Conservation (phyloP, 2,113 vertebrate genomes). For the Erinaceus europaeus region DNA sequence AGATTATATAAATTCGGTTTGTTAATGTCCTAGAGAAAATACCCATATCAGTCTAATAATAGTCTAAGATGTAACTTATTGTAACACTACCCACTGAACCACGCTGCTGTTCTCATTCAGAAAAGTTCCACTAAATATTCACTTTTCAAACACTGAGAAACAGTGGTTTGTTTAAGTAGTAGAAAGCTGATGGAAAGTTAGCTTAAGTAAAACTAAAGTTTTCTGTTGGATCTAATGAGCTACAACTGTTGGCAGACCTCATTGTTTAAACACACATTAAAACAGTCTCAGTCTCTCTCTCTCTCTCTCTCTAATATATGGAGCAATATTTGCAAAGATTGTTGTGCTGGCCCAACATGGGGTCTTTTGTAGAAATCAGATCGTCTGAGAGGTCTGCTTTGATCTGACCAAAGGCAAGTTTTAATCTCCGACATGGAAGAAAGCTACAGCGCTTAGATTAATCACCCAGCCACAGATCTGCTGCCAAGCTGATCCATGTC, state of each 20-base stretch:
- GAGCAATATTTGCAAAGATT: conserved; percentile 12
- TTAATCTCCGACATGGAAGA: conserved; percentile 51
- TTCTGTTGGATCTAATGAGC: not conserved
- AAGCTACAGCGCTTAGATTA: conserved; percentile 61
- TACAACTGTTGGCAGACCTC: not conserved
- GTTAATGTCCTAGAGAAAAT: conserved; percentile 32
- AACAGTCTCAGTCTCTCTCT: not conserved
- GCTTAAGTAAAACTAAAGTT: not conserved
- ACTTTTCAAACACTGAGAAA: conserved; percentile 8
- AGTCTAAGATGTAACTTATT: conserved; percentile 14
- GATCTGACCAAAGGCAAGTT: conserved; percentile 53
- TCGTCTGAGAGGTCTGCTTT: conserved; percentile 43
- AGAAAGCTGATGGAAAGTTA: conserved; percentile 23
- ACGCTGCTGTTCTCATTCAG: conserved; percentile 9
- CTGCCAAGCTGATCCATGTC: conserved; percentile 48
- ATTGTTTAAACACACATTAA: conserved; percentile 42
- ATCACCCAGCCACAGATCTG: conserved; percentile 54
- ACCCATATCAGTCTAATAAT: no score
- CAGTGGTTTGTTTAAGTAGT: not conserved
- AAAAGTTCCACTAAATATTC: not conserved
- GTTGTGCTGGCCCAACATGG: conserved; percentile 33
- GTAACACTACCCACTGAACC: not conserved
- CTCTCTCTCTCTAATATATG: not conserved
- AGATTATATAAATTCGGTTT: not conserved
- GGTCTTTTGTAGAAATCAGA: conserved; percentile 55